These are phyloP conservation scores for Chromis chromis DNA, from an alignment of 2,797 vertebrate species.

Conservation along the genomic window DNA sequence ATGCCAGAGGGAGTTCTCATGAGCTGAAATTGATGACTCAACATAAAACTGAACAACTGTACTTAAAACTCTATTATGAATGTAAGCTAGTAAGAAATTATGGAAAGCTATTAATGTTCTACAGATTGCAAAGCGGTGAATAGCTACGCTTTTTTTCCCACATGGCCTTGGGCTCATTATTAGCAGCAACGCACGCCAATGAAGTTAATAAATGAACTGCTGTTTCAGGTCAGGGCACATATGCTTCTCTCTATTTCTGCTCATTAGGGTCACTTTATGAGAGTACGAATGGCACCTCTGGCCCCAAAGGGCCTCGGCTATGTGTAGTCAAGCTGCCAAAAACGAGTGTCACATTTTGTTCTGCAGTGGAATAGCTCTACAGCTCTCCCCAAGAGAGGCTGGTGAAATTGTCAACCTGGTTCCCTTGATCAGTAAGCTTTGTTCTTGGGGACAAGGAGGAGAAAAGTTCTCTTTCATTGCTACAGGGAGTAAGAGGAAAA, in stretches of 20 bases:
- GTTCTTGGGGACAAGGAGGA: constrained; percentile 58
- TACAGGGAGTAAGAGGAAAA: constrained; percentile 73
- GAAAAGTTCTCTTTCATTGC: constrained; percentile 70
- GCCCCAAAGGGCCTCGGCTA: constrained; percentile 60
- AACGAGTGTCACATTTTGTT: constrained; percentile 76
- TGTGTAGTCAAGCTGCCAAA: constrained; percentile 68
- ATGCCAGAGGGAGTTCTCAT: constrained; percentile 32
- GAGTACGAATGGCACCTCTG: constrained; percentile 71
- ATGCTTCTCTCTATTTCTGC: constrained; percentile 73
- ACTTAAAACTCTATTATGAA: constrained; percentile 53
- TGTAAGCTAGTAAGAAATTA: constrained; percentile 71
- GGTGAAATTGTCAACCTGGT: constrained; percentile 63
- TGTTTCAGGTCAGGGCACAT: constrained; percentile 73
- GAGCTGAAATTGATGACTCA: constrained; percentile 70
- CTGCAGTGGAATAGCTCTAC: constrained; percentile 65
- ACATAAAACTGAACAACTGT: constrained; percentile 63
- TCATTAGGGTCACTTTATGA: constrained; percentile 83
- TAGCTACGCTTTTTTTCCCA: constrained; percentile 55
- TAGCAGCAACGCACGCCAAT: constrained; percentile 65
- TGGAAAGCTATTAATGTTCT: constrained; percentile 73
- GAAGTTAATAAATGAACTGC: constrained; percentile 73
- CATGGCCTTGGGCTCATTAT: constrained; percentile 76
- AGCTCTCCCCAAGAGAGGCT: constrained; percentile 57
- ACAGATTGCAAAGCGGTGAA: constrained; percentile 58
- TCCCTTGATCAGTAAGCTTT: constrained; percentile 70